Evolutionary conservation across 2,797 vertebrate genomes (phyloP), one percentile per base, ranked within the genome.

Genomic region (Tympanoctomys barrerae): DNA sequence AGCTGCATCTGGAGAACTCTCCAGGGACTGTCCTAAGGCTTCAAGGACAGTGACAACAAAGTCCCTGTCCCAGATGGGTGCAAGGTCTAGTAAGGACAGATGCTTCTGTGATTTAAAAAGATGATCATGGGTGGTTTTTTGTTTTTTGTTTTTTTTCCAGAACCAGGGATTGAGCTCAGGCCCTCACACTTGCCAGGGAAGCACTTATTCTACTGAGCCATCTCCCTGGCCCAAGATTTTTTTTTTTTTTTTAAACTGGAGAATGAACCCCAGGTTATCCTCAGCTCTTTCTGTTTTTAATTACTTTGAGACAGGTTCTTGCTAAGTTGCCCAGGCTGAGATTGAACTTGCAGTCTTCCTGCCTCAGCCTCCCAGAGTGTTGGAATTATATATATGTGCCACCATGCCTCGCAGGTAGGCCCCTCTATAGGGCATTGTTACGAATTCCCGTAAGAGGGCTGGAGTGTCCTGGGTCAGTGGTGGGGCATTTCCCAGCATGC

Each of bases 31-130:
- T 39, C 54, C 46, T 91, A 39, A 71, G 10, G 46, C 66, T 54
- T 68, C 82, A 19, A 46, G 80, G 88, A 73, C 93, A 85, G 68
- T 13, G 62, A 84, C 66, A 52, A 80, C 66, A 16, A 11, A 24
- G 86, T 62, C 46, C 54, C n/a, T 80, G 36, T 84, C 66, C 54
- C 57, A 78, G 26, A 70, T 31, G 36, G 16, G 39, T 13, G 39
- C 70, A 13, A 39, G 14, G 73, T 46, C 73, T 18, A 49, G 33
- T 36, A 61, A 79, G 42, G 21, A 66, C 31, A 73, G 75, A 92
- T 31, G 22, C n/a, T 42, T 42, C 59, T 49, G 88, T 77, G 18
- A 66, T 70, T 94, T 70, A 16, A 75, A 94, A 92, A 87, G 71
- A 92, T 87, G 31, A 0, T 42, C 42, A 31, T 52, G 78, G 62